Percentiles rank a stretch among this genome's conserved stretches.
These are phyloP conservation scores for Darevskia mixta DNA, from an alignment of 2,797 vertebrate genomes.

Conservation along the genomic window DNA sequence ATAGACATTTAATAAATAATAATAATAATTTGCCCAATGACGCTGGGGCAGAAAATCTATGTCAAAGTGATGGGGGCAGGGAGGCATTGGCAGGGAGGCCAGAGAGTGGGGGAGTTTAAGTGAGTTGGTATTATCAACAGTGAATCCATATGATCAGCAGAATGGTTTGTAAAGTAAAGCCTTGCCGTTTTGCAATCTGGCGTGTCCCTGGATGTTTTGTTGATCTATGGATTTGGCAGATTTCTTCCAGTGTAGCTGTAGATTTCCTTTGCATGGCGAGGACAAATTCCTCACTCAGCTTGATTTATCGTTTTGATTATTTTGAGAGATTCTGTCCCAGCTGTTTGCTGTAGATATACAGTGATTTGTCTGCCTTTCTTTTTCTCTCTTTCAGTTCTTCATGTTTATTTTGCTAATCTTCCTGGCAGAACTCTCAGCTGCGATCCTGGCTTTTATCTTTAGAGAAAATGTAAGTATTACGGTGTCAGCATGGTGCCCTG, in stretches of 20 bases:
- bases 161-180: not conserved
- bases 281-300: not conserved
- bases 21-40: too few relatives aligned
- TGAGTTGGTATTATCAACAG: not conserved
- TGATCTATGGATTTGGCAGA: not conserved
- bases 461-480: conserved; percentile 88
- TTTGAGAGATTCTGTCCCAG: conserved; percentile 18
- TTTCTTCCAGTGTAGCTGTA: not conserved
- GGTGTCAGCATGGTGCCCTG: not conserved
- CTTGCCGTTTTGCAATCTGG: not conserved
- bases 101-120: not conserved
- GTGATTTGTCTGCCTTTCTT: not conserved
- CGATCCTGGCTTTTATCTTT: conserved; percentile 93
- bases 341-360: conserved; percentile 7
- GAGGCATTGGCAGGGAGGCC: not conserved
- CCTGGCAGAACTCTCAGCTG: conserved; percentile 91
- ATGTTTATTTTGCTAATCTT: conserved; percentile 95
- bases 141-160: not conserved
- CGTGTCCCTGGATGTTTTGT: not conserved
- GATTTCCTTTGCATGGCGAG: not conserved
- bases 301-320: conserved; percentile 11
- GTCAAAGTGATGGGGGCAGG: not conserved
- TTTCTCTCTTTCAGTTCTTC: conserved; percentile 86
- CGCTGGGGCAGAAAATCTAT: too few relatives aligned
- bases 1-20: too few relatives aligned